Conservation (phyloP, 2,888 invertebrate species). For the Helobdella robusta region DNA sequence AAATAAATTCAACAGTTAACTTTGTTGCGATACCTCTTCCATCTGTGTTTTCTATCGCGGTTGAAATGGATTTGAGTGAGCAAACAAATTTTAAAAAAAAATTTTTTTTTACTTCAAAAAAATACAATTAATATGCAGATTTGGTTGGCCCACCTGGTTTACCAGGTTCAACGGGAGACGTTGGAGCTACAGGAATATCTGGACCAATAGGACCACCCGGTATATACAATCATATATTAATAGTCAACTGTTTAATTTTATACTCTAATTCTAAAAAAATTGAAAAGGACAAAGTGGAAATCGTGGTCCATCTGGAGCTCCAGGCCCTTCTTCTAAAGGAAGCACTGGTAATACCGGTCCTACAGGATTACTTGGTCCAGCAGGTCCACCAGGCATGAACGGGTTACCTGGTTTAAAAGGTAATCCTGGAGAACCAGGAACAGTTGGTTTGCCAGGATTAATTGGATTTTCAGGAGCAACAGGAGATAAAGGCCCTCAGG, state of each 20-base stretch:
- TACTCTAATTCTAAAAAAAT: too few relatives aligned
- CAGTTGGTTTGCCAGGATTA: slow-evolving; percentile 22
- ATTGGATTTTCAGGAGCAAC: slow-evolving; percentile 25
- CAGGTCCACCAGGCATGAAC: slow-evolving; percentile 22
- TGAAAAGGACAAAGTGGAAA: slow-evolving; percentile 17
- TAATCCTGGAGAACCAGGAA: slow-evolving; percentile 27
- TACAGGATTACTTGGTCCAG: slow-evolving; percentile 21
- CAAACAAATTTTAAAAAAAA: background rate
- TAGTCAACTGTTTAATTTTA: too few relatives aligned
- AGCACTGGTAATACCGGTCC: slow-evolving; percentile 1
- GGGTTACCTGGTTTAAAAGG: slow-evolving; percentile 28
- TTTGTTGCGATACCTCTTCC: slow-evolving; percentile 29
- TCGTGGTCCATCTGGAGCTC: slow-evolving; percentile 17
- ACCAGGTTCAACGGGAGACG: slow-evolving; percentile 4
- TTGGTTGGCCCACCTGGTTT: slow-evolving; percentile 17
- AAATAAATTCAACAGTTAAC: slow-evolving; percentile 10
- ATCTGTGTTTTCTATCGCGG: slow-evolving; percentile 28
- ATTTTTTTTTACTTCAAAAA: background rate
- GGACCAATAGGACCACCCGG: slow-evolving; percentile 9
- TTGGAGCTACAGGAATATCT: background rate
- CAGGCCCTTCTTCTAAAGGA: slow-evolving; percentile 17
- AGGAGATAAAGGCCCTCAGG: slow-evolving; percentile 22
- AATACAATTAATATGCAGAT: background rate
- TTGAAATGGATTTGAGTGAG: slow-evolving; percentile 29
- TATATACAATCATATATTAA: too few relatives aligned